phyloP scores from a whole-genome alignment of 2,888 invertebrate species.

The Nesidiocoris tenuis region DNA sequence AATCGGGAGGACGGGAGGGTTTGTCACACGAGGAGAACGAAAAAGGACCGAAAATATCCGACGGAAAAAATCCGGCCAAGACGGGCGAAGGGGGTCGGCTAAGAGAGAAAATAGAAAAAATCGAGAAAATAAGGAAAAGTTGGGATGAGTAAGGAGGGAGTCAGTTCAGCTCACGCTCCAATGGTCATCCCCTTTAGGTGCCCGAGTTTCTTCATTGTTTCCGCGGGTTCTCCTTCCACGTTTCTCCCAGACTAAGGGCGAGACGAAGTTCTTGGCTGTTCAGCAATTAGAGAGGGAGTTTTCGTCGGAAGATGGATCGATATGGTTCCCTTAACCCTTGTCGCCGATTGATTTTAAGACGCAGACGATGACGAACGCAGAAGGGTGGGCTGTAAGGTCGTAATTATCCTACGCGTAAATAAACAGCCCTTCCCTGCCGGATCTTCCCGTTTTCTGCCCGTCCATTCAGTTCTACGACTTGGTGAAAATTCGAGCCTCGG shows the following conservation, averaged over 20 bases:
- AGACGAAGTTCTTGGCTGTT: background rate
- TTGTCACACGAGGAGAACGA: slow-evolving; percentile 28
- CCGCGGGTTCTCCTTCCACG: slow-evolving; percentile 1
- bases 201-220: slow-evolving; percentile 25
- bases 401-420: slow-evolving; percentile 29
- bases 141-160: background rate
- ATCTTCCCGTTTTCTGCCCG: background rate
- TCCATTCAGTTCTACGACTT: background rate
- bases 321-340: slow-evolving; percentile 9
- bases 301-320: slow-evolving; percentile 27
- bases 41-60: slow-evolving; percentile 5
- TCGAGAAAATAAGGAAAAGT: slow-evolving; percentile 7
- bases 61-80: background rate
- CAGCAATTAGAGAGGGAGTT: slow-evolving; percentile 23
- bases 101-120: slow-evolving; percentile 19
- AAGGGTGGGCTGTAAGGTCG: slow-evolving; percentile 20
- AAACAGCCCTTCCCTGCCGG: slow-evolving; percentile 17
- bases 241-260: background rate
- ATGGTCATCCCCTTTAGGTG: slow-evolving; percentile 32
- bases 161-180: slow-evolving; percentile 30
- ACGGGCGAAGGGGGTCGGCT: background rate
- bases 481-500: slow-evolving; percentile 7
- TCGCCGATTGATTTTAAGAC: slow-evolving; percentile 19
- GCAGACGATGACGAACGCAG: slow-evolving; percentile 5
- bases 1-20: slow-evolving; percentile 17